Evolutionary conservation across 1,140 invertebrate species (phyloP).

Genomic region (Habropoda laboriosa): DNA sequence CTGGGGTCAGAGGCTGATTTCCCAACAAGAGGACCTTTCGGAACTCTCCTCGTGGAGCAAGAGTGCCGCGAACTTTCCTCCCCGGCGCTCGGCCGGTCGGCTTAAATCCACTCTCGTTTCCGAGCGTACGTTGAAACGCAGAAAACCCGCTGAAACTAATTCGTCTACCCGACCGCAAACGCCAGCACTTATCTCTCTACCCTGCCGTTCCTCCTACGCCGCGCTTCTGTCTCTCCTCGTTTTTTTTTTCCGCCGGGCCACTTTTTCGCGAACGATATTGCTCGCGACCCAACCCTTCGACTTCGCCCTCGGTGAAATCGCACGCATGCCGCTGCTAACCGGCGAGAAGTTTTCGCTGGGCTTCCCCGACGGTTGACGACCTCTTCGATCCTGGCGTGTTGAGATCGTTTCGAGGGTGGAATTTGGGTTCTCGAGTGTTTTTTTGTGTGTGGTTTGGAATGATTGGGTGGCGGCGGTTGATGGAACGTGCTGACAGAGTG

Average conservation of each 20-base stretch:
- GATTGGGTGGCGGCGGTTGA: too few species aligned
- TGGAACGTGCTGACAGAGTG: too few species aligned
- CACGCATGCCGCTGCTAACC: too few species aligned
- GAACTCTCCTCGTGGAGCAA: slow-evolving; percentile 3
- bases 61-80: slow-evolving; percentile 36
- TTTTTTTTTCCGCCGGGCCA: not conserved
- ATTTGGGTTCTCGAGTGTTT: too few species aligned
- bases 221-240: not conserved
- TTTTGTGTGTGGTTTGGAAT: too few species aligned
- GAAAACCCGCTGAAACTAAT: slow-evolving; percentile 48
- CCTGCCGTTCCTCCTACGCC: not conserved
- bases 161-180: slow-evolving; percentile 47
- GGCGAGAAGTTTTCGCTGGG: too few species aligned
- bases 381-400: too few species aligned
- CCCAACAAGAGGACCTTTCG: slow-evolving; percentile 6
- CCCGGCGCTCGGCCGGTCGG: not conserved
- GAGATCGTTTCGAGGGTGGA: too few species aligned
- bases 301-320: too few species aligned
- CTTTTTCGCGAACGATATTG: slow-evolving; percentile 8
- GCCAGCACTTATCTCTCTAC: slow-evolving; percentile 27
- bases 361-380: too few species aligned
- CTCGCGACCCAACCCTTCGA: too few species aligned
- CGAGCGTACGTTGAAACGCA: slow-evolving; percentile 16
- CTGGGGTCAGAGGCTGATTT: slow-evolving; percentile 19
- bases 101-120: slow-evolving; percentile 56